Evolutionary conservation across 23 tunicate species (phyloP), one percentile per base, ranked within the genome.

Genomic region (Aplidium turbinatum): DNA sequence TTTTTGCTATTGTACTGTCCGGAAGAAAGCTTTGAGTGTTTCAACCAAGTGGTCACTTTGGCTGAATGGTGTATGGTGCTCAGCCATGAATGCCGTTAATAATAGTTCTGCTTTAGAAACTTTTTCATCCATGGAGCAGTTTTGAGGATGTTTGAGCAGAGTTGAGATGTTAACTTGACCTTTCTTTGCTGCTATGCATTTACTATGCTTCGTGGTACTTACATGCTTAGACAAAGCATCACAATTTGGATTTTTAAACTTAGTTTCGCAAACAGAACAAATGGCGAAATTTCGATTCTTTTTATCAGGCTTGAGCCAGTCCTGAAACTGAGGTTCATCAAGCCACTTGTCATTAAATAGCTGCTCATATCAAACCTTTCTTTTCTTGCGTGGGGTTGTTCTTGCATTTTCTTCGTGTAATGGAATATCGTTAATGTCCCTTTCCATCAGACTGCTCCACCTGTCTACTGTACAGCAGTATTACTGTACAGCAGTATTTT

Each of bases 341-440:
- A 65, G 72, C 72, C 72, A 38, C 50, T 65, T 38, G 48, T 9
- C 7, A 16, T 21, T 35, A 38, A 65, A 65, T 35, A 2, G 22
- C 50, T 65, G 72, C 27, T 36, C 50, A 65, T 65, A 65, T 26
- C 72, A 65, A 7, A 35, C 38, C 50, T 38, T 65, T 65, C 38
- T 65, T 28, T 35, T 65, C 19, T 60, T 60, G 7, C 36, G 5
- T 28, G 67, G 67, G 30, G 36, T 16, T 60, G 36, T 60, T 5
- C 23, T 60, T 60, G 35, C 6, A 4, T 29, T 29, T 29, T 60
- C 67, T 60, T 60, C 67, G 31, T 60, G 38, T 19, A n/a, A 60
- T 60, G 60, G 22, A 42, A 9, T 42, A 13, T 13, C 13, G 48
- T n/a, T n/a, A n/a, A n/a, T n/a, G n/a, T n/a, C n/a, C n/a, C n/a